Base-by-base conservation (phyloP, 35 echinoderm and acorn worm genomes). In the Heliocidaris erythrogramma region DNA sequence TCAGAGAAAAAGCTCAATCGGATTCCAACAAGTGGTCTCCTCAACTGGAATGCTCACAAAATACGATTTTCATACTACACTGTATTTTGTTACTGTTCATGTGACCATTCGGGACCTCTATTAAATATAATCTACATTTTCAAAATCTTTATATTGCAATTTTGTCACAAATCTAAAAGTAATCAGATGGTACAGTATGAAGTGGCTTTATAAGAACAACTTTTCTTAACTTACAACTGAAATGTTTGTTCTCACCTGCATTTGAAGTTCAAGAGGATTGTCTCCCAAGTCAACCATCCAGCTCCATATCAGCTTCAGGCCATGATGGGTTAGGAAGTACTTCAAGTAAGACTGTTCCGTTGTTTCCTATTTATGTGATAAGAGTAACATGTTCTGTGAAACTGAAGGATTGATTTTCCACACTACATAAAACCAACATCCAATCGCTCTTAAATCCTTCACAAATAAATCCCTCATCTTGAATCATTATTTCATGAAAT, bases 261-360 rank as follows among this genome's bases (percentile, higher is more conserved):
- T 95, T 96, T 99, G 94, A 30, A 99, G 90, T 96, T 99, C 97
- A 60, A 93, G 59, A 91, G 96, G 96, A 49, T 97, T 96, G 24
- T 97, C 97, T 86, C 97, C 97, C 2, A 99, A 92, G 94, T 99
- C 98, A 5, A 99, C 98, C 98, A 99, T 99, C 98, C 98, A 99
- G 71, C 98, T 99, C 97, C 98, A 99, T 87, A 99, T 88, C 14
- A 99, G 91, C 31, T 59, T 97, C 69, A 99, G 90, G 1, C 98
- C 98, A 87, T 99, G 98, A 94, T 99, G 97, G 5, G 92, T 96
- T 14, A 99, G 97, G 95, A 99, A 99, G 94, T 97, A 90, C 50
- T 97, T 99, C 65, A 99, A 65, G 90, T 94, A 99, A 16, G 95
- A 29, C 65, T 93, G 85, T 42, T 96, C 96, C 48, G 85, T 86